A percentile compares a stretch with the other conserved stretches of the same genome.
These are phyloP conservation scores for Corythaeola cristata DNA, from an alignment of 2,113 vertebrate genomes.

Conservation along the genomic window DNA sequence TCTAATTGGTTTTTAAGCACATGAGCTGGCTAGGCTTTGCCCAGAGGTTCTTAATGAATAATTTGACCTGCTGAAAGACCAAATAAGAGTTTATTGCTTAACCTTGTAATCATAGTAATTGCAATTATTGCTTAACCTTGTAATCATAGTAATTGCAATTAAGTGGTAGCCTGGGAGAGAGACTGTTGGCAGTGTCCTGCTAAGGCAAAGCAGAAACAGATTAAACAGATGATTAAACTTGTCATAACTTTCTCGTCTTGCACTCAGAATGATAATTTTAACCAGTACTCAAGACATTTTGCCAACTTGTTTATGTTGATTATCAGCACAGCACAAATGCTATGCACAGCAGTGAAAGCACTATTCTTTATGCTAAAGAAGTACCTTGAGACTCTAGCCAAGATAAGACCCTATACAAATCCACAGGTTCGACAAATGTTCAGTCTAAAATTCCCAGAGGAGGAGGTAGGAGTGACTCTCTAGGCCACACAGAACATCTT, in stretches of 20 bases:
- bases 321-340: background rate
- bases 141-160: background rate
- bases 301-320: background rate
- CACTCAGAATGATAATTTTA: background rate
- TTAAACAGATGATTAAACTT: background rate
- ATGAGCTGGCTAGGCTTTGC: background rate
- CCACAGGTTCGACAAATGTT: background rate
- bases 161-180: background rate
- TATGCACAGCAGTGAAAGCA: background rate
- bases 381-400: background rate
- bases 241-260: background rate
- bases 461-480: background rate
- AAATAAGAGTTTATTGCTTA: background rate
- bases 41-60: background rate
- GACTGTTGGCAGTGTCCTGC: background rate
- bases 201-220: background rate
- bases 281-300: background rate
- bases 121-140: slow-evolving; percentile 14
- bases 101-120: background rate
- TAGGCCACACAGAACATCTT: background rate
- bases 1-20: background rate
- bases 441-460: background rate
- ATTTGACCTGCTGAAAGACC: slow-evolving; percentile 4
- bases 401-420: background rate
- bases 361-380: background rate